Evolutionary conservation across 30 jellyfish, hydroid and myxozoan species (phyloP).

Genomic region (Pseudorhiza aurosa): DNA sequence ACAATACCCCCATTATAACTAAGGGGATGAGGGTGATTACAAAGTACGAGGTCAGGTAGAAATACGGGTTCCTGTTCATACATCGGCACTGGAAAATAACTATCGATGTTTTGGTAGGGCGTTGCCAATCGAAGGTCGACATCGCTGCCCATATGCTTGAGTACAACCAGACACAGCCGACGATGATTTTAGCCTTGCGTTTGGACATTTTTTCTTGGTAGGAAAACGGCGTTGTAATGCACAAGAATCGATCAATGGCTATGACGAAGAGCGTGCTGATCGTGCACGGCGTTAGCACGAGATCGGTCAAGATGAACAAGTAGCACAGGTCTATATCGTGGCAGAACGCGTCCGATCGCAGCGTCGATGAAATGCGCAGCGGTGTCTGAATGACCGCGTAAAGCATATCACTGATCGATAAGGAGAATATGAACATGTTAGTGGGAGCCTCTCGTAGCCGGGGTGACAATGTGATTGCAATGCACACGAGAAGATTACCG

Average conservation of each 20-base stretch:
- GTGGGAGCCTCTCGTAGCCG: slow-evolving; percentile 77
- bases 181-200: slow-evolving; percentile 29
- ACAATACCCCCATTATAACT: slow-evolving; percentile 64
- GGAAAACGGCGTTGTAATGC: slow-evolving; percentile 72
- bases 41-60: slow-evolving; percentile 74
- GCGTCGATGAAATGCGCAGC: slow-evolving; percentile 40
- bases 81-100: slow-evolving; percentile 22
- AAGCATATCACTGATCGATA: slow-evolving; percentile 81
- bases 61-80: slow-evolving; percentile 50
- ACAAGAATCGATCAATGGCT: slow-evolving; percentile 90
- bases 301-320: slow-evolving; percentile 50
- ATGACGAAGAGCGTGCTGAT: slow-evolving; percentile 83
- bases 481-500: slow-evolving; percentile 77
- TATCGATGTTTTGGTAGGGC: not conserved
- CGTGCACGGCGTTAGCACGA: slow-evolving; percentile 71
- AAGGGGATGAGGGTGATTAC: slow-evolving; percentile 77
- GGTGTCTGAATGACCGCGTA: slow-evolving; percentile 70
- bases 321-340: slow-evolving; percentile 48
- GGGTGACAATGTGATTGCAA: slow-evolving; percentile 70
- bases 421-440: slow-evolving; percentile 72
- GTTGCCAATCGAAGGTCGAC: slow-evolving; percentile 78
- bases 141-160: slow-evolving; percentile 68
- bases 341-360: slow-evolving; percentile 68
- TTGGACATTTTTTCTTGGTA: slow-evolving; percentile 60
- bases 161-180: slow-evolving; percentile 68